Conservation (phyloP, 2,888 invertebrate genomes). For the Leuctra nigra region DNA sequence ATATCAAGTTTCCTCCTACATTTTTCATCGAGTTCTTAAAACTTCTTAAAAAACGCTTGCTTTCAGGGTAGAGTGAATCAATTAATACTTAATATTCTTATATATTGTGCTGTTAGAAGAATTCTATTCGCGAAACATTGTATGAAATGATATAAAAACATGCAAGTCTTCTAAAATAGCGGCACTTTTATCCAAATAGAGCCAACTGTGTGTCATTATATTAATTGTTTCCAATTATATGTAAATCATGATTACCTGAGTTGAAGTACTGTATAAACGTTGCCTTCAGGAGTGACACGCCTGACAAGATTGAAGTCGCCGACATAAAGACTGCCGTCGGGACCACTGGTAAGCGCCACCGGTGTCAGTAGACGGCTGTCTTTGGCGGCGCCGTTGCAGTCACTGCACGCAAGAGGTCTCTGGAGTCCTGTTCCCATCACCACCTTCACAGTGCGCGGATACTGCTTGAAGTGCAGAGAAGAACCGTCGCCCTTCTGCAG, state of each 20-base stretch:
- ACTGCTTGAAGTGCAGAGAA: slow-evolving; percentile 87
- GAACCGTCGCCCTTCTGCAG: slow-evolving; percentile 97
- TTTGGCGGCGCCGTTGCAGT: slow-evolving; percentile 78
- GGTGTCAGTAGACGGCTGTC: slow-evolving; percentile 86
- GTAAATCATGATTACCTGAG: slow-evolving; percentile 54
- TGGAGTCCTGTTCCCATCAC: slow-evolving; percentile 90
- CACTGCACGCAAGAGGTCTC: slow-evolving; percentile 77
- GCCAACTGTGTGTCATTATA: too few relatives aligned
- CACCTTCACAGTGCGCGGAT: slow-evolving; percentile 83
- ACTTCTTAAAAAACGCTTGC: too few relatives aligned
- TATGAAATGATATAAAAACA: too few relatives aligned
- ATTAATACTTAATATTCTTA: too few relatives aligned
- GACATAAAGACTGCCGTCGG: slow-evolving; percentile 94
- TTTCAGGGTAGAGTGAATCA: too few relatives aligned
- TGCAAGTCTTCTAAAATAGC: too few relatives aligned
- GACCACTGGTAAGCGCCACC: slow-evolving; percentile 87
- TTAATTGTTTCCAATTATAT: too few relatives aligned
- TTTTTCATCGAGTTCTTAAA: too few relatives aligned
- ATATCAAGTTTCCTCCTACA: too few relatives aligned
- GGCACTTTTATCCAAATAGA: too few relatives aligned
- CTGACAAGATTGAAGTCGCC: slow-evolving; percentile 95
- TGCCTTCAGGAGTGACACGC: slow-evolving; percentile 81
- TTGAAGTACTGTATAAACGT: slow-evolving; percentile 81
- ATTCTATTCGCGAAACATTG: too few relatives aligned
- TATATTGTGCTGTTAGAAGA: too few relatives aligned